Evolutionary conservation across 2,888 invertebrate genomes (phyloP).

Genomic region (Ochropleura plecta): DNA sequence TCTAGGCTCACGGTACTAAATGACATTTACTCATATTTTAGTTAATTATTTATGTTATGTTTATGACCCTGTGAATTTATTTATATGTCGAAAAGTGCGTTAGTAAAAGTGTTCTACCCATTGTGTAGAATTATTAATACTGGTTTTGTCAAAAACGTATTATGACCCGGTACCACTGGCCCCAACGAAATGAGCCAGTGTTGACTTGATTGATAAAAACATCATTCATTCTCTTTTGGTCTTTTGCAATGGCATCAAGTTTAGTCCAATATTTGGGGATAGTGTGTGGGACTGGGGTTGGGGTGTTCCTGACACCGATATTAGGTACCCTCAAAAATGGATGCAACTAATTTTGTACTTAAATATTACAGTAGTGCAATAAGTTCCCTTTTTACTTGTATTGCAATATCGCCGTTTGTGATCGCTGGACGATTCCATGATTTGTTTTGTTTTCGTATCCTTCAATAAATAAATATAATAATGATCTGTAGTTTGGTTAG

Average conservation of each 20-base stretch:
- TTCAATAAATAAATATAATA: conserved; percentile 30
- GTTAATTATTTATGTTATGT: conserved; percentile 19
- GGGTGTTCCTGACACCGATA: conserved; percentile 23
- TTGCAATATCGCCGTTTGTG: conserved; percentile 39
- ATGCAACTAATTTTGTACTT: conserved; percentile 63
- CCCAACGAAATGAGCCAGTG: background rate
- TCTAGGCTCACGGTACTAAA: background rate
- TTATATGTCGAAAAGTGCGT: conserved; percentile 6
- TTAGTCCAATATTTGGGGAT: conserved; percentile 13
- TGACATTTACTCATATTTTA: conserved; percentile 5
- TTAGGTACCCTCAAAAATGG: conserved; percentile 54
- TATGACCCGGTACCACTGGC: background rate
- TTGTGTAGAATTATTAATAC: conserved; percentile 25
- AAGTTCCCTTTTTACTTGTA: conserved; percentile 36
- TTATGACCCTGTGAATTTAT: background rate
- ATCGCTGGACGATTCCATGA: conserved; percentile 55
- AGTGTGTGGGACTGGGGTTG: conserved; percentile 1
- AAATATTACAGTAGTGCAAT: conserved; percentile 42
- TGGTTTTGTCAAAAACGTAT: conserved; percentile 12
- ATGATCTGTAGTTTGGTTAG: conserved; percentile 31
- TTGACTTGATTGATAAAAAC: background rate
- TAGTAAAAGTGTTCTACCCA: conserved; percentile 1
- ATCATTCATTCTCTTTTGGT: background rate
- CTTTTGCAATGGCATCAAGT: background rate
- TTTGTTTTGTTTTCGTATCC: conserved; percentile 27